These are phyloP conservation scores for Gila orcuttii DNA, from an alignment of 2,113 vertebrate species.

Conservation along the genomic window DNA sequence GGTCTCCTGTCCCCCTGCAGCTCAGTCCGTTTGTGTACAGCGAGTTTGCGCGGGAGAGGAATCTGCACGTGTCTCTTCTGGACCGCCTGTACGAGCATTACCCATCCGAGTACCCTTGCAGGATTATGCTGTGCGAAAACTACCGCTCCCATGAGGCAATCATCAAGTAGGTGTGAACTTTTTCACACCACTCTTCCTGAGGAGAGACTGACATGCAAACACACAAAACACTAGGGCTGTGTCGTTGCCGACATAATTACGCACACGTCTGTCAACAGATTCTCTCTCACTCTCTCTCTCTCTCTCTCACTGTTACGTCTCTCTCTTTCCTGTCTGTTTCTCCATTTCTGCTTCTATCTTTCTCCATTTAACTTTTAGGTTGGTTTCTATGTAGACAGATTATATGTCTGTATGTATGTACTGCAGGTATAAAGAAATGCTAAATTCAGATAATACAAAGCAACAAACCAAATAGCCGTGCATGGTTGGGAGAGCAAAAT, in stretches of 20 bases:
- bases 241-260: not conserved
- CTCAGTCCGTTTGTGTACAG: constrained; percentile 99
- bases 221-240: not conserved
- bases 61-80: constrained; percentile 94
- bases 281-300: not conserved
- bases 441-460: not conserved
- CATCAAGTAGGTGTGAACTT: constrained; percentile 96
- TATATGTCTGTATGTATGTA: not conserved
- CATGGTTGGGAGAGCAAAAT: not conserved
- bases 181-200: constrained; percentile 63
- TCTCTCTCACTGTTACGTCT: not conserved
- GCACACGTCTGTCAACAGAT: not conserved
- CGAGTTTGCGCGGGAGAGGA: constrained; percentile 97
- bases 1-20: constrained; percentile 75
- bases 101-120: constrained; percentile 92
- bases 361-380: not conserved
- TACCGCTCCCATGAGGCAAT: constrained; percentile 99
- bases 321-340: not conserved
- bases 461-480: not conserved
- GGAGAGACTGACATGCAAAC: constrained; percentile 26
- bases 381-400: not conserved
- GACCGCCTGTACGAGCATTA: constrained; percentile 98
- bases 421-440: not conserved
- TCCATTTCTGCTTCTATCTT: not conserved
- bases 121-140: constrained; percentile 99